Base-by-base conservation (phyloP, 1,140 invertebrate genomes). In the Heliconius himera region DNA sequence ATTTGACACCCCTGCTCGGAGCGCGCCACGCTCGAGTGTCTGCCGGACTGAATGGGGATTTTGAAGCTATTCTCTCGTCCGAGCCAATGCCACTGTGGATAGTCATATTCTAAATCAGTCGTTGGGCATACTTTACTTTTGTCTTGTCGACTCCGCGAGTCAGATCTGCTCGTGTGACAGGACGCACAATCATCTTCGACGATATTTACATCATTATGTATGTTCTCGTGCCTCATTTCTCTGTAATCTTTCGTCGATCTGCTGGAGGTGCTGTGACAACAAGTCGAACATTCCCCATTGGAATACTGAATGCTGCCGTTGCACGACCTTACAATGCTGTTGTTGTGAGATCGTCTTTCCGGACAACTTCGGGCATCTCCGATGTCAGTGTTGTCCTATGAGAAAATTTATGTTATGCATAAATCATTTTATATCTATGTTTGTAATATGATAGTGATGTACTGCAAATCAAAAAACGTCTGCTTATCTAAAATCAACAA, bases 1-100 rank as follows among this genome's bases (percentile, higher is more conserved):
- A 94, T 94, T 93, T 94, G 93, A 93, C 93, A 94, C 86, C 91
- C 91, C 84, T 93, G 93, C 79, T 94, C 93, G 80, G 92, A 93
- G 84, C 89, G 89, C 83, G 87, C 88, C 76, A 90, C 88, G 82
- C 89, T 93, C 85, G 92, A 92, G 88, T 92, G 90, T 88, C 91
- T 90, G 77, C 88, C 86, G 76, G 88, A 84, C 85, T 90, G 91
- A 86, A 93, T 91, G 81, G 93, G 92, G 88, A 93, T 94, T 91
- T 93, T 94, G 88, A 94, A 94, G 88, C 93, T 94, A 87, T 94
- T 94, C 88, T 94, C 93, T 74, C 92, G 89, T 11, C 93, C 93
- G 22, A 94, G 81, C 93, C 93, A 94, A 80, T 94, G 93, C 93
- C 93, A 94, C 80, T 94, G 93, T 16, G 93, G 93, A 81, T 94